phyloP scores from a whole-genome alignment of 2,888 invertebrate species.

The Hypselothyrea guttata region DNA sequence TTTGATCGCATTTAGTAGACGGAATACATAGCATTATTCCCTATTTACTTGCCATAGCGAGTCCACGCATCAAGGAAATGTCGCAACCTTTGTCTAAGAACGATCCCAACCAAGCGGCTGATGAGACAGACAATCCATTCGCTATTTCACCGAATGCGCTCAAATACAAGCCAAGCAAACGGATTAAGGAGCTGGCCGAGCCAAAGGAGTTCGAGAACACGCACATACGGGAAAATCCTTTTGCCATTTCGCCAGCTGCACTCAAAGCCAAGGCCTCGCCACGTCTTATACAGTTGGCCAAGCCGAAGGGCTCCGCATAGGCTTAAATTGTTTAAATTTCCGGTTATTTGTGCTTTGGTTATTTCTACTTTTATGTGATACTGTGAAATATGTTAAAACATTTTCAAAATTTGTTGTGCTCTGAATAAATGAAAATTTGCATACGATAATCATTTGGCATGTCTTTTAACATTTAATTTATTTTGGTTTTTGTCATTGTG shows the following conservation, averaged over 20 bases:
- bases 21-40: not conserved
- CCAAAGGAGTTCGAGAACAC: constrained; percentile 82
- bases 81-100: constrained; percentile 65
- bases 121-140: constrained; percentile 83
- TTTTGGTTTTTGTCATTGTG: constrained; percentile 14
- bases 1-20: not conserved
- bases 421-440: not conserved
- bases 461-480: constrained; percentile 23
- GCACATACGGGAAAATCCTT: constrained; percentile 83
- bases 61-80: constrained; percentile 67
- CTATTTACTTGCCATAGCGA: constrained; percentile 42
- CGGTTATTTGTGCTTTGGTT: constrained; percentile 19
- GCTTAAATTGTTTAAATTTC: constrained; percentile 3
- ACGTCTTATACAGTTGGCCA: constrained; percentile 83
- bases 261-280: constrained; percentile 83
- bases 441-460: not conserved
- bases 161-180: constrained; percentile 82
- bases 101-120: constrained; percentile 73
- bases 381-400: not conserved
- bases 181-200: constrained; percentile 83
- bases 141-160: constrained; percentile 83
- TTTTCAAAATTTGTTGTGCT: not conserved
- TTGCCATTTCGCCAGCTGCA: constrained; percentile 83
- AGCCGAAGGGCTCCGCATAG: constrained; percentile 78
- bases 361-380: not conserved